Evolutionary conservation across 2,113 vertebrate species (phyloP).

Genomic region (Melanotaenia duboulayi): DNA sequence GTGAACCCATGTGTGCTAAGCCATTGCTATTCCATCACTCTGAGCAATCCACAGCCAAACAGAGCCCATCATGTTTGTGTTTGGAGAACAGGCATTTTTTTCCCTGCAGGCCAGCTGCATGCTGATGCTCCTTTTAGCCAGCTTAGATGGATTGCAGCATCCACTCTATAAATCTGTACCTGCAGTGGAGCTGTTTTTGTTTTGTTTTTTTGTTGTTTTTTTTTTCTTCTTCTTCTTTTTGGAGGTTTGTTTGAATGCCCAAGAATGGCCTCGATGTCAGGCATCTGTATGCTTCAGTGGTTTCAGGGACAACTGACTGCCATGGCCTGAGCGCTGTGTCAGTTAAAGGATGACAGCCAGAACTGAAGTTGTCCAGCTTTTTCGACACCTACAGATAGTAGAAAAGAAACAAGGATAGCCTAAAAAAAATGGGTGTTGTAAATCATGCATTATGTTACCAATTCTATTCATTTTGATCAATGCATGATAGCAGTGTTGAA

Average conservation of each 20-base stretch:
- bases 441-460: not conserved
- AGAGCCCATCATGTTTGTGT: conserved; percentile 76
- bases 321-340: conserved; percentile 2
- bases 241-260: conserved; percentile 24
- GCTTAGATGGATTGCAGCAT: conserved; percentile 25
- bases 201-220: not conserved
- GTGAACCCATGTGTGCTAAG: conserved; percentile 42
- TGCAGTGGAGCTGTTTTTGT: not conserved
- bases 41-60: conserved; percentile 56
- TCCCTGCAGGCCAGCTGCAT: conserved; percentile 52
- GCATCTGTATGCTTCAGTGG: not conserved
- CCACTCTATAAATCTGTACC: conserved; percentile 12
- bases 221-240: not conserved
- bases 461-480: not conserved
- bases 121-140: conserved; percentile 61
- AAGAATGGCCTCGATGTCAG: not conserved
- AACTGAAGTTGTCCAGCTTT: not conserved
- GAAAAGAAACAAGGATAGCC: not conserved
- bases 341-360: not conserved
- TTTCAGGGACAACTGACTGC: conserved; percentile 4
- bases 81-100: conserved; percentile 41
- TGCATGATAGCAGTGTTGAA: not conserved
- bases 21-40: conserved; percentile 65
- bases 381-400: not conserved
- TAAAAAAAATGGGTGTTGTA: not conserved